Conservation (phyloP, 2,888 invertebrate species). For the Metalampra italica region DNA sequence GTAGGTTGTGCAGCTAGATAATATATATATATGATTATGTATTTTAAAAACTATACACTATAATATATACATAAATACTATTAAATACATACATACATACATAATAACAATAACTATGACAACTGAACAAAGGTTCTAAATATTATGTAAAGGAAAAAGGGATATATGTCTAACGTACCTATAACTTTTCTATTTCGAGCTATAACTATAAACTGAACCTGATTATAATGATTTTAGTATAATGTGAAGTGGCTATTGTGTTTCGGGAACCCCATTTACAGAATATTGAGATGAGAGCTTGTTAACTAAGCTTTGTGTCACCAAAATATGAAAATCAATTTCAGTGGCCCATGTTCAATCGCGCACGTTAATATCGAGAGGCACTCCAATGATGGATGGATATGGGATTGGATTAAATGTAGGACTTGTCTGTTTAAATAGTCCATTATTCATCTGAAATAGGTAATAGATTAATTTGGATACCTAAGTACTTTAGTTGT, state of each 20-base stretch:
- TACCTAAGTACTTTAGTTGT: background rate
- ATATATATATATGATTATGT: too few species aligned
- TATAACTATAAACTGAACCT: background rate
- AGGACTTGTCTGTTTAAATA: constrained; percentile 12
- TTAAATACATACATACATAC: too few species aligned
- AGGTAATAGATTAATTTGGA: too few species aligned
- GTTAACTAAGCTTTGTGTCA: background rate
- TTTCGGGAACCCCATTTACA: background rate
- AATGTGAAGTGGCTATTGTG: too few species aligned
- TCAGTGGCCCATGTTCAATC: constrained; percentile 1
- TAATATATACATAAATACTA: too few species aligned
- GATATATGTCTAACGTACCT: background rate
- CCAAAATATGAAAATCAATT: constrained; percentile 4
- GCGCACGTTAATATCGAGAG: background rate
- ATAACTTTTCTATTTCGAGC: background rate
- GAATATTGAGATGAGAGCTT: background rate
- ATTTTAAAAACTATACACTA: too few species aligned
- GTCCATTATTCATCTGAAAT: constrained; percentile 9
- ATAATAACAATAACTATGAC: too few species aligned
- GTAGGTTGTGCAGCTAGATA: too few species aligned
- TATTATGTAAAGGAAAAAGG: too few species aligned
- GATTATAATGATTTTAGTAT: background rate
- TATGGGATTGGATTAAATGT: constrained; percentile 3
- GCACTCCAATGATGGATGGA: constrained; percentile 16
- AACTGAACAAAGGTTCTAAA: too few species aligned